Base-by-base conservation (phyloP, 2,797 vertebrate genomes). In the Acrossocheilus fasciatus region DNA sequence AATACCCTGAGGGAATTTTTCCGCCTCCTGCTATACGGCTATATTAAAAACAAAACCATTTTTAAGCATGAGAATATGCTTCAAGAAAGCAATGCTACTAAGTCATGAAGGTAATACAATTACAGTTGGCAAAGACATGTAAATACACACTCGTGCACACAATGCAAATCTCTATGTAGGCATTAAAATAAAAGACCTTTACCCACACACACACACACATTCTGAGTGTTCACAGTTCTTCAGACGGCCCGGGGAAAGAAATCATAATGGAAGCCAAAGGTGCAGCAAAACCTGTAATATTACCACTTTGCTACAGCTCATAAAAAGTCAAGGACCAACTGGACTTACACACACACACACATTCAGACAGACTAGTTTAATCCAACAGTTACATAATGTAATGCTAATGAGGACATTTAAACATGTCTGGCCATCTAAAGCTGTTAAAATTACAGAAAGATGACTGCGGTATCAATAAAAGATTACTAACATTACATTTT, bases 181-280 rank as follows among this genome's bases (percentile, higher is more conserved):
- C 43, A 83, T 41, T n/a, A 34, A 64, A 59, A 78, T 30, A 84
- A 26, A 47, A 82, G 39, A 82, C 43, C 30, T 69, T 66, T 14
- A 74, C 20, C 45, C 23, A 34, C 45, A 39, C 54, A 8, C 59
- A 64, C 72, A 11, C 68, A 69, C 72, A 79, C 43, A 39, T 76
- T 85, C 47, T 50, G 81, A 87, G 87, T 59, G 70, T 75, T 89
- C 82, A 84, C 62, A 57, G 74, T 78, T 83, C 68, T 81, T 88
- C 74, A 75, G 75, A 85, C 2, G 68, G 88, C 87, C 89, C 18
- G 84, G 70, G 69, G 86, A 86, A 88, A 85, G 69, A 90, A 76
- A 77, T 79, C 82, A 74, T 89, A 90, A 90, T 87, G 69, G 89
- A 90, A 89, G 86, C 45, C 62, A 85, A 89, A 90, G 82, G 78